Percentiles rank a stretch among this genome's conserved stretches.
phyloP scores from a whole-genome alignment of 2,888 invertebrate species.

The Pollenia angustigena region DNA sequence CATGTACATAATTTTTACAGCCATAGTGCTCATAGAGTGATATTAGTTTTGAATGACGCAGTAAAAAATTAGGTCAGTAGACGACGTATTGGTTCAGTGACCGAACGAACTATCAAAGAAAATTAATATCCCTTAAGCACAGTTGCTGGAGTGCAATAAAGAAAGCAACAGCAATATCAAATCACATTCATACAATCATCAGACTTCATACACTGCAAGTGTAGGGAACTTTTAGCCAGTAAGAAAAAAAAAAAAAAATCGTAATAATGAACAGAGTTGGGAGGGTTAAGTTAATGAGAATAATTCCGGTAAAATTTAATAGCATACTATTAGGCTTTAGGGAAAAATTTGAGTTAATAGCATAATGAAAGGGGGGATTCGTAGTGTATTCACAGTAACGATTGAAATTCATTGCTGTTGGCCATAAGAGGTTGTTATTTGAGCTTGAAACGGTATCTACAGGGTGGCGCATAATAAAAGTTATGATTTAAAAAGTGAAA shows the following conservation, averaged over 20 bases:
- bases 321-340: neutral
- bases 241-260: constrained; percentile 16
- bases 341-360: constrained; percentile 3
- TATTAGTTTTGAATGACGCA: constrained; percentile 74
- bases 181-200: constrained; percentile 24
- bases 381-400: neutral
- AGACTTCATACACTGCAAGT: constrained; percentile 20
- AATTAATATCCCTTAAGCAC: constrained; percentile 74
- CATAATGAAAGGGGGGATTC: neutral
- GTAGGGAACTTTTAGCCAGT: constrained; percentile 39
- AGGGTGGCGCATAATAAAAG: no score
- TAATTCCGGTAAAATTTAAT: constrained; percentile 3
- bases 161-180: constrained; percentile 51
- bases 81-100: constrained; percentile 73
- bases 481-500: no score
- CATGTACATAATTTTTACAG: constrained; percentile 14
- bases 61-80: constrained; percentile 73
- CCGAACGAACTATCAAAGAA: constrained; percentile 71
- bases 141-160: constrained; percentile 68
- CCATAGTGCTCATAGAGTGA: constrained; percentile 48
- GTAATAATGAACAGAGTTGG: constrained; percentile 64
- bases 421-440: no score
- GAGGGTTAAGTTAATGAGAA: neutral
- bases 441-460: no score
- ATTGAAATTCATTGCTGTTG: neutral